Evolutionary conservation across 2,797 vertebrate species (phyloP).

Genomic region (Champsocephalus gunnari): DNA sequence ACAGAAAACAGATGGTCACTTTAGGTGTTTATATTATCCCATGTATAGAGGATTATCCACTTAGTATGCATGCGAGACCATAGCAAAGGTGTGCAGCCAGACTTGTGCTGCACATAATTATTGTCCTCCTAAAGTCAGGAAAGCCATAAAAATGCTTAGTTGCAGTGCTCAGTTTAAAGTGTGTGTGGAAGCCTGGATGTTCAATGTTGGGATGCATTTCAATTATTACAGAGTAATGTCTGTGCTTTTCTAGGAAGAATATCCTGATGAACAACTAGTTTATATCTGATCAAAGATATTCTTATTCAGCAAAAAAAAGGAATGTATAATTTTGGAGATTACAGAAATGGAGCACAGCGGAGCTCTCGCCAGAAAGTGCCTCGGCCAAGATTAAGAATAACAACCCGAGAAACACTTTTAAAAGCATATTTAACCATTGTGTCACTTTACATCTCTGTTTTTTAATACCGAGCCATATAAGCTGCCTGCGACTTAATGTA

Average conservation of each 20-base stretch:
- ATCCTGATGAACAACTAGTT: conserved; percentile 69
- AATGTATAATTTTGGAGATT: conserved; percentile 77
- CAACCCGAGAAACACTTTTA: conserved; percentile 56
- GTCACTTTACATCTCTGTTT: conserved; percentile 42
- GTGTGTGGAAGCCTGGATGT: conserved; percentile 29
- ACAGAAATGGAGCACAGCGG: conserved; percentile 61
- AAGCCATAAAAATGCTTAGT: conserved; percentile 67
- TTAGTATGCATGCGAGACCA: conserved; percentile 43
- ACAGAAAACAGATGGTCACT: conserved; percentile 31
- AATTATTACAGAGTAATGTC: conserved; percentile 54
- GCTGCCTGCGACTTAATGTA: conserved; percentile 63
- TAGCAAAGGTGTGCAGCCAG: conserved; percentile 31
- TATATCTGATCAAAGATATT: conserved; percentile 79
- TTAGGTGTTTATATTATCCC: conserved; percentile 19
- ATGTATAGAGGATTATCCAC: conserved; percentile 29
- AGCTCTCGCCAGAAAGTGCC: conserved; percentile 57
- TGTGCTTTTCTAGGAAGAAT: conserved; percentile 57
- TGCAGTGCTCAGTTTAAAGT: conserved; percentile 48
- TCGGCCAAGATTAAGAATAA: conserved; percentile 71
- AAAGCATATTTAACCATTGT: conserved; percentile 62
- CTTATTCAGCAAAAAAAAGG: conserved; percentile 81
- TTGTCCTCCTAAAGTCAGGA: conserved; percentile 46
- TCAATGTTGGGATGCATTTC: conserved; percentile 43
- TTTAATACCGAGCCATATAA: conserved; percentile 55
- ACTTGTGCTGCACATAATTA: conserved; percentile 52